Evolutionary conservation across 2,888 invertebrate genomes (phyloP).

Genomic region (Clepsis dumicolana): DNA sequence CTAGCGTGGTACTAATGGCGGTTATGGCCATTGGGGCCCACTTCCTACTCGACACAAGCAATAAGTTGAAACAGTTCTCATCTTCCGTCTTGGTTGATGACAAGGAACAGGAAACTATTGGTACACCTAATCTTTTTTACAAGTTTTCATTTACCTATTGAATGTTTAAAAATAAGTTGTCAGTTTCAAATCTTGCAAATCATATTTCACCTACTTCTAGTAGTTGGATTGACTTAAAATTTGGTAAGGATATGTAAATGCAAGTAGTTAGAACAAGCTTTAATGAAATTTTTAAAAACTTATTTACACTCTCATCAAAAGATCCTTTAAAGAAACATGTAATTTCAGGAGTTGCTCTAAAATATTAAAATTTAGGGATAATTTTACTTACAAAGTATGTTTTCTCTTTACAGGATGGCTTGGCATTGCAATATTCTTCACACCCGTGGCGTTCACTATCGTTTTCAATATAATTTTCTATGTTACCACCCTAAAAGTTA

Average conservation of each 20-base stretch:
- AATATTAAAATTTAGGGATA: slow-evolving; percentile 2
- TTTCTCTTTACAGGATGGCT: slow-evolving; percentile 88
- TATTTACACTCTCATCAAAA: too few relatives aligned
- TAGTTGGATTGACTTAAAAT: too few relatives aligned
- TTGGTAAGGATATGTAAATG: too few relatives aligned
- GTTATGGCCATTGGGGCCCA: slow-evolving; percentile 92
- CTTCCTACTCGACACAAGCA: slow-evolving; percentile 90
- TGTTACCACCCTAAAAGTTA: slow-evolving; percentile 91
- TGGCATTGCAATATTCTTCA: slow-evolving; percentile 93
- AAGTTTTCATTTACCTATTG: too few relatives aligned
- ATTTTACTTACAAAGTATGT: background rate
- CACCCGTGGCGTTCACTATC: slow-evolving; percentile 92
- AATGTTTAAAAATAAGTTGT: too few relatives aligned
- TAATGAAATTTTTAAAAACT: too few relatives aligned
- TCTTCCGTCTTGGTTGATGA: slow-evolving; percentile 81
- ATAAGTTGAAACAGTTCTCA: slow-evolving; percentile 79
- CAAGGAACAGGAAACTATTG: slow-evolving; percentile 90
- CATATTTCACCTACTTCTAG: too few relatives aligned
- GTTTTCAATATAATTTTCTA: slow-evolving; percentile 93
- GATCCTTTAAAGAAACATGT: too few relatives aligned
- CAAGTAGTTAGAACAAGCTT: too few relatives aligned
- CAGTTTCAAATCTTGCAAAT: too few relatives aligned
- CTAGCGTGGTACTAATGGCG: slow-evolving; percentile 89
- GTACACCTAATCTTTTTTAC: slow-evolving; percentile 65
- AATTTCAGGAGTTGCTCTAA: too few relatives aligned